phyloP scores from a whole-genome alignment of 2,113 vertebrate genomes.

The Takifugu bimaculatus region DNA sequence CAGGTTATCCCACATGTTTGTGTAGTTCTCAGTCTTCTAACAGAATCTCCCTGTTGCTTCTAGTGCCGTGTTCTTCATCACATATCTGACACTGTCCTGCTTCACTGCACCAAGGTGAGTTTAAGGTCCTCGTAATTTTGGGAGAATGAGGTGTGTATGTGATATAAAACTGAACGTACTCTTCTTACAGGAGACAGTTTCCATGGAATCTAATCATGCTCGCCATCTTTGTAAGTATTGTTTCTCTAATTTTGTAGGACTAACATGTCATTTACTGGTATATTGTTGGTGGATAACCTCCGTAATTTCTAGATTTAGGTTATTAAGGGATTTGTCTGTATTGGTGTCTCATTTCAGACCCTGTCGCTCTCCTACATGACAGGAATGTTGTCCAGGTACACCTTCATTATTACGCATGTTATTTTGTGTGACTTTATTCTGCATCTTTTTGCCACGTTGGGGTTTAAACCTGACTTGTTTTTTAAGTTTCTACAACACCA shows the following conservation, averaged over 20 bases:
- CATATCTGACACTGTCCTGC: conserved; percentile 90
- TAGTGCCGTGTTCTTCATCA: conserved; percentile 88
- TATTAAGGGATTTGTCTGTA: neutral
- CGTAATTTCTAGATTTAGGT: neutral
- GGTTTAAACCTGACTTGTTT: conserved; percentile 18
- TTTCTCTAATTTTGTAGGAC: neutral
- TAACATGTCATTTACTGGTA: neutral
- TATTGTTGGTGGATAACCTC: neutral
- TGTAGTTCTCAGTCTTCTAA: neutral
- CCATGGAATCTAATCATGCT: conserved; percentile 94
- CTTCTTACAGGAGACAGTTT: conserved; percentile 80
- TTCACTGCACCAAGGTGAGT: conserved; percentile 85
- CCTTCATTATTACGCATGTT: neutral
- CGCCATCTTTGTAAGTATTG: conserved; percentile 85
- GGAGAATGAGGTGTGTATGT: neutral
- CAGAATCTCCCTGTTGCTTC: conserved; percentile 7
- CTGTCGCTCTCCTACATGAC: conserved; percentile 93
- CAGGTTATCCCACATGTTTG: neutral
- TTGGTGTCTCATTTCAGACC: conserved; percentile 75
- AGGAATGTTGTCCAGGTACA: conserved; percentile 89
- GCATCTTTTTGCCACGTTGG: conserved; percentile 4
- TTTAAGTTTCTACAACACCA: conserved; percentile 88
- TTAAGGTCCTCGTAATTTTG: neutral
- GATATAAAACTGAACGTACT: neutral
- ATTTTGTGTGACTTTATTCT: conserved; percentile 3